Percentiles rank a stretch among this genome's conserved stretches.
These are phyloP conservation scores for Lacerta agilis DNA, from an alignment of 2,797 vertebrate species.

Conservation along the genomic window DNA sequence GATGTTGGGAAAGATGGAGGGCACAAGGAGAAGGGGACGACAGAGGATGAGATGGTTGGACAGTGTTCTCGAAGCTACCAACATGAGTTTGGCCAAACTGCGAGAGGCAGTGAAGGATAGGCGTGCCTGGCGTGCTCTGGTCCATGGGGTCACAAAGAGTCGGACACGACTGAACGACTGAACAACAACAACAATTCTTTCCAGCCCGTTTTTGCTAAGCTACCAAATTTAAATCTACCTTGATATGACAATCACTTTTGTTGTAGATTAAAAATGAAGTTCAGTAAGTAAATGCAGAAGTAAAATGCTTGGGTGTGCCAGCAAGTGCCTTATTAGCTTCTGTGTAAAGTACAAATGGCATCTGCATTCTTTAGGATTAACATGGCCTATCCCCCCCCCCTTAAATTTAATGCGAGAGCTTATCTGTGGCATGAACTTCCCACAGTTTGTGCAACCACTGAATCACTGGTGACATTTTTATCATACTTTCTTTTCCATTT, in stretches of 20 bases:
- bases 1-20: no score
- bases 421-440: not conserved
- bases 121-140: no score
- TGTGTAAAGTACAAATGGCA: not conserved
- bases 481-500: conserved; percentile 42
- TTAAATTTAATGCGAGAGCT: not conserved
- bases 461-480: not conserved
- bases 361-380: not conserved
- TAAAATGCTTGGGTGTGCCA: not conserved
- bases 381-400: not conserved
- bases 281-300: not conserved
- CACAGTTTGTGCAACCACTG: not conserved
- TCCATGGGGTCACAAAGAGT: no score
- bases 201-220: not conserved
- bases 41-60: no score
- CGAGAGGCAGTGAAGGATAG: no score
- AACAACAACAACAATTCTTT: no score
- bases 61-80: no score
- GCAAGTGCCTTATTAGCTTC: not conserved
- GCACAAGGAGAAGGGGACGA: no score
- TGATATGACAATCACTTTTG: not conserved
- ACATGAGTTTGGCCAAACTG: no score
- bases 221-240: not conserved
- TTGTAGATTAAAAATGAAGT: not conserved
- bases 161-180: no score